Percentiles rank a stretch among this genome's conserved stretches.
phyloP scores from a whole-genome alignment of 2,797 vertebrate species.

The Myripristis jacobus region DNA sequence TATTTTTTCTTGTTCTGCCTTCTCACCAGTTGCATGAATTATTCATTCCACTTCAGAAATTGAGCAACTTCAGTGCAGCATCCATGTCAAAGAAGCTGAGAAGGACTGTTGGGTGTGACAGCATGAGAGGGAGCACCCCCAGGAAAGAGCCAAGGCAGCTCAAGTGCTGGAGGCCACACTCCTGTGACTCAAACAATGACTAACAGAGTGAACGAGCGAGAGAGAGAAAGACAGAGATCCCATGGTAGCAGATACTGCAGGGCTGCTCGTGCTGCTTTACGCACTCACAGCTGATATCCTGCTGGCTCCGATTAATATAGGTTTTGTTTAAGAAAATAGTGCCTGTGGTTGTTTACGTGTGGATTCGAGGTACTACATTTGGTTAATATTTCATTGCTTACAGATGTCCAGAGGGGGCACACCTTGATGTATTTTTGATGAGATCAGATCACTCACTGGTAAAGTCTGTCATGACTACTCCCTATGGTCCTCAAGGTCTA shows the following conservation, averaged over 20 bases:
- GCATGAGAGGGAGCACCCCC: slow-evolving; percentile 17
- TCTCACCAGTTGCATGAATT: slow-evolving; percentile 7
- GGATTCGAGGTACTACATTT: slow-evolving; percentile 37
- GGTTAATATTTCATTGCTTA: slow-evolving; percentile 72
- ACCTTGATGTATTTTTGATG: slow-evolving; percentile 78
- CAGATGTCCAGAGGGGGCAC: slow-evolving; percentile 64
- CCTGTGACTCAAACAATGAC: slow-evolving; percentile 20
- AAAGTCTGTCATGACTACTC: slow-evolving; percentile 44
- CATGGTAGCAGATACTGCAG: slow-evolving; percentile 7
- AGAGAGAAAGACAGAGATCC: slow-evolving; percentile 24
- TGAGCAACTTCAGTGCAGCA: slow-evolving; percentile 9
- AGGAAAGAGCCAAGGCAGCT: slow-evolving; percentile 10
- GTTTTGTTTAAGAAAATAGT: slow-evolving; percentile 23
- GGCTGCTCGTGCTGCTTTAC: slow-evolving; percentile 14
- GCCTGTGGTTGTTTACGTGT: slow-evolving; percentile 45
- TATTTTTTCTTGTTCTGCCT: no score
- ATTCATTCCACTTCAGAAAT: slow-evolving; percentile 28
- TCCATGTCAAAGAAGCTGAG: slow-evolving; percentile 1
- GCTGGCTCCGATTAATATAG: slow-evolving; percentile 17
- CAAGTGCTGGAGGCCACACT: slow-evolving; percentile 32
- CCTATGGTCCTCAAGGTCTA: slow-evolving; percentile 44
- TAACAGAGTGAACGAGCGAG: slow-evolving; percentile 4
- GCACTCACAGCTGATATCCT: background rate
- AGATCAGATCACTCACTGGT: slow-evolving; percentile 55
- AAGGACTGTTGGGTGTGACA: slow-evolving; percentile 16